phyloP scores from a whole-genome alignment of 1,140 invertebrate genomes.

The Dolichoris vasculosae region DNA sequence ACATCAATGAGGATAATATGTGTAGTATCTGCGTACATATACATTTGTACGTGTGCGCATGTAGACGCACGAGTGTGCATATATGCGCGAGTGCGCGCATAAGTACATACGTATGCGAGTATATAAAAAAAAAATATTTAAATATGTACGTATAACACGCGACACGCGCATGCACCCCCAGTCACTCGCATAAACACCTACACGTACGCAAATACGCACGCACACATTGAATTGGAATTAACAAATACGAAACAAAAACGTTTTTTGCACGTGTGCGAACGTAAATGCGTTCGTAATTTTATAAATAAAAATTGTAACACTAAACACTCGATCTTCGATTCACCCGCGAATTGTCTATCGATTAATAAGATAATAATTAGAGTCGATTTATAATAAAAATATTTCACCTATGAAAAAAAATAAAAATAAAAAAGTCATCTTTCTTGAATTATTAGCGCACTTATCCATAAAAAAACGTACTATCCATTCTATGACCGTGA shows the following conservation, averaged over 20 bases:
- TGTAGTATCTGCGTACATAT: not conserved
- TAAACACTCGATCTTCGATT: not conserved
- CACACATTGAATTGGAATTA: no score
- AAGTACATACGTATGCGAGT: not conserved
- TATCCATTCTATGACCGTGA: constrained; percentile 11
- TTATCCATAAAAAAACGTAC: constrained; percentile 6
- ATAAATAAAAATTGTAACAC: not conserved
- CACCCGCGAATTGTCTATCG: not conserved
- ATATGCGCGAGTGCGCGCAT: not conserved
- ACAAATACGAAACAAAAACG: no score
- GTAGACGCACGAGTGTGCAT: not conserved
- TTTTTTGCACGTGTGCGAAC: not conserved
- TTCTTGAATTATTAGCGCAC: not conserved
- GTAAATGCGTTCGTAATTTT: not conserved
- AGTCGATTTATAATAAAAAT: not conserved
- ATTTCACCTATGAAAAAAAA: not conserved
- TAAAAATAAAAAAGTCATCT: not conserved
- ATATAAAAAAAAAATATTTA: not conserved
- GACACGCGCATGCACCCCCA: not conserved
- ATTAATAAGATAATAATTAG: not conserved
- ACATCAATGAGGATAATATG: not conserved
- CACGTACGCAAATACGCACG: not conserved
- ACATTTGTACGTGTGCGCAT: not conserved
- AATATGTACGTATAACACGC: constrained; percentile 2
- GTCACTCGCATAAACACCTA: not conserved